Percentiles rank a stretch among this genome's conserved stretches.
Conservation (phyloP, 2,888 invertebrate genomes). For the Cheilosia vulpina region DNA sequence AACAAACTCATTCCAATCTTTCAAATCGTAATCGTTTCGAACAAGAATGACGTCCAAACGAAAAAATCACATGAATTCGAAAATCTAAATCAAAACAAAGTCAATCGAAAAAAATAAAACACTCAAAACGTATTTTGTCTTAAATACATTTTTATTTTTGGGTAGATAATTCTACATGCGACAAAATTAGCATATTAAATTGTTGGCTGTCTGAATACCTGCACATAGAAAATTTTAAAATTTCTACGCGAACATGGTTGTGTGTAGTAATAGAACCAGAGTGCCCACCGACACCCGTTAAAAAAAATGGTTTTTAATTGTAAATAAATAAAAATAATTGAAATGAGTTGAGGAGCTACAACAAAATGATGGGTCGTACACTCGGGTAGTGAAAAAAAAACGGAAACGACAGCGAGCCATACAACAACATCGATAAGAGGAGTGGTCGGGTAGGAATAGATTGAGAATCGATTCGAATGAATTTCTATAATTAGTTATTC, state of each 20-base stretch:
- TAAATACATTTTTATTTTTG: slow-evolving; percentile 50
- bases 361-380: slow-evolving; percentile 9
- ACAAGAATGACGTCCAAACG: slow-evolving; percentile 65
- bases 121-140: background rate
- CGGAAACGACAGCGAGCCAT: slow-evolving; percentile 35
- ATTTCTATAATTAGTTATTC: slow-evolving; percentile 71
- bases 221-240: slow-evolving; percentile 32
- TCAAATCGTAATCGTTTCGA: slow-evolving; percentile 67
- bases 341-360: slow-evolving; percentile 7
- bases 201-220: slow-evolving; percentile 56
- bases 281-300: slow-evolving; percentile 20
- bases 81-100: slow-evolving; percentile 32
- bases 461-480: slow-evolving; percentile 61
- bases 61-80: slow-evolving; percentile 68
- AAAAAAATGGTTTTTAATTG: slow-evolving; percentile 26
- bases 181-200: slow-evolving; percentile 66
- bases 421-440: slow-evolving; percentile 7
- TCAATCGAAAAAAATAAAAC: background rate
- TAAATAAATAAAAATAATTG: slow-evolving; percentile 29
- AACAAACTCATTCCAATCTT: slow-evolving; percentile 57
- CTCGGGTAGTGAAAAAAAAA: slow-evolving; percentile 3
- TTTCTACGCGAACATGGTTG: background rate
- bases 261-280: slow-evolving; percentile 20
- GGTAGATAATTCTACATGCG: slow-evolving; percentile 57
- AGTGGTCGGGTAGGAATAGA: slow-evolving; percentile 9